These are phyloP conservation scores for Henricia sp. DNA, from an alignment of 53 echinoderm and acorn worm species.

Conservation along the genomic window DNA sequence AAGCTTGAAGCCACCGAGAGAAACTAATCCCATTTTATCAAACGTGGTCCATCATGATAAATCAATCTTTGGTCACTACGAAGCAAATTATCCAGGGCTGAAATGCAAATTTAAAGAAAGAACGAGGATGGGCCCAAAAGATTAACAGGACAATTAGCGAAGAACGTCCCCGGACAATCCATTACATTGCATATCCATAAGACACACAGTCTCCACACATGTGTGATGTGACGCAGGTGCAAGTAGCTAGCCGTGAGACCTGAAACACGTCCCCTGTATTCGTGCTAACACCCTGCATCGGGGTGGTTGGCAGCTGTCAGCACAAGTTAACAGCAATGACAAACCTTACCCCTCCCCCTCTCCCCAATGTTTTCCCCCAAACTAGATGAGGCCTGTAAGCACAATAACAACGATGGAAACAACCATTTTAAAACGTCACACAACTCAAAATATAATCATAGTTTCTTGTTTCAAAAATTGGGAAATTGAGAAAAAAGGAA, in stretches of 20 bases:
- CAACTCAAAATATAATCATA: too few relatives aligned
- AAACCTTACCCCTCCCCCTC: too few relatives aligned
- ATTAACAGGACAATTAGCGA: conserved; percentile 29
- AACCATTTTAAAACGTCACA: too few relatives aligned
- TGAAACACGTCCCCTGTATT: conserved; percentile 46
- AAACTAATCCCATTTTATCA: too few relatives aligned
- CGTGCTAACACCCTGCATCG: conserved; percentile 28
- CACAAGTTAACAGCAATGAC: conserved; percentile 27
- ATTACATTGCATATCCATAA: conserved; percentile 3
- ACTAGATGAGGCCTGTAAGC: too few relatives aligned
- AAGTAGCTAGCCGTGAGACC: neutral
- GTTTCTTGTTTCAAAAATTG: too few relatives aligned
- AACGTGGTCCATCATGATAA: too few relatives aligned
- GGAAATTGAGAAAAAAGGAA: too few relatives aligned
- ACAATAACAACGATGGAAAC: too few relatives aligned
- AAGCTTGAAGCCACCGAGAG: too few relatives aligned
- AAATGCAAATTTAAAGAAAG: neutral
- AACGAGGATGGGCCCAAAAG: neutral
- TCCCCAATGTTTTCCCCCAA: too few relatives aligned
- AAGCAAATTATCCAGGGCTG: neutral
- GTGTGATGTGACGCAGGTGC: conserved; percentile 60
- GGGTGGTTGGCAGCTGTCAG: conserved; percentile 39
- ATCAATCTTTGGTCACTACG: neutral
- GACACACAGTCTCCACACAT: conserved; percentile 43
- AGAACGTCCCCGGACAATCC: conserved; percentile 36